Conservation (phyloP, 2,113 vertebrate genomes). For the Typhlomys cinereus region DNA sequence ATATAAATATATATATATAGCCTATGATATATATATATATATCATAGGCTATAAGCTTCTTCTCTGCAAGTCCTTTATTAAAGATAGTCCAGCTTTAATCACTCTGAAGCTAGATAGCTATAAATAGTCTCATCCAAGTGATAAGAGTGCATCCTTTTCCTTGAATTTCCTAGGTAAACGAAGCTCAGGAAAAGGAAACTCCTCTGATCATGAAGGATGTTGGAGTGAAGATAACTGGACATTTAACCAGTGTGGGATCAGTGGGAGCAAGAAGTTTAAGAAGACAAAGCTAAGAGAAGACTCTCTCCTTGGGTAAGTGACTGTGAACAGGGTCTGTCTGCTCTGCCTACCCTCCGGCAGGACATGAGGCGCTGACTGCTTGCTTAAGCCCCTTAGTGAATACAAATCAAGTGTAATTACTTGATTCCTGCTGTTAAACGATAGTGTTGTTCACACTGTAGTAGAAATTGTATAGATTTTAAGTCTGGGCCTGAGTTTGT, state of each 20-base stretch:
- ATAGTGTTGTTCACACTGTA: not conserved
- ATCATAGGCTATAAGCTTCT: not conserved
- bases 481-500: not conserved
- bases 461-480: not conserved
- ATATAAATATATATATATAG: too few relatives aligned
- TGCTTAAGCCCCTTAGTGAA: not conserved
- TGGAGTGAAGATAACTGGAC: constrained; percentile 96
- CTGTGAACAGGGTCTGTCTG: not conserved
- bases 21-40: not conserved
- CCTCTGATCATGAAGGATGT: constrained; percentile 94
- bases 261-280: constrained; percentile 96
- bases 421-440: not conserved
- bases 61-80: not conserved
- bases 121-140: not conserved
- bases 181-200: constrained; percentile 93
- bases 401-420: not conserved
- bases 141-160: constrained; percentile 56
- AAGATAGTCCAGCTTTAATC: not conserved
- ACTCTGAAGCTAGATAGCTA: not conserved
- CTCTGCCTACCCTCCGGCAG: not conserved
- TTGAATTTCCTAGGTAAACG: constrained; percentile 90
- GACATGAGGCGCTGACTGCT: not conserved
- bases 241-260: constrained; percentile 89
- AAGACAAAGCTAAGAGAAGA: constrained; percentile 97
- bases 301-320: constrained; percentile 90